Evolutionary conservation across 1,140 invertebrate genomes (phyloP).

Genomic region (Capitella teleta): DNA sequence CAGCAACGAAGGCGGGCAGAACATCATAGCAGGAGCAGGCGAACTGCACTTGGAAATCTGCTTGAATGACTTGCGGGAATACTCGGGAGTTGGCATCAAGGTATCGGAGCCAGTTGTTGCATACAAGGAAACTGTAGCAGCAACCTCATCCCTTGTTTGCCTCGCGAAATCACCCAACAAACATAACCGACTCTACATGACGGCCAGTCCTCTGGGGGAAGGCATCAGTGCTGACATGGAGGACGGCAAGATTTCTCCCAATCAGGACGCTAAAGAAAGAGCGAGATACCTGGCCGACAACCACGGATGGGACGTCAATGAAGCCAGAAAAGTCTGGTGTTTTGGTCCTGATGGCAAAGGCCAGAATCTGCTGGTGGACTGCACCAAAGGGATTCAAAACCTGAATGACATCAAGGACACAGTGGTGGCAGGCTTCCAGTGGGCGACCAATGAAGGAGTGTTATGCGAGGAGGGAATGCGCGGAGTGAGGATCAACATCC

Average conservation of each 20-base stretch:
- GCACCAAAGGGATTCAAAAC: conserved; percentile 96
- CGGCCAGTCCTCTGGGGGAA: conserved; percentile 86
- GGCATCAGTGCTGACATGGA: conserved; percentile 96
- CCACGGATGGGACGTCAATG: conserved; percentile 93
- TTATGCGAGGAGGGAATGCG: conserved; percentile 97
- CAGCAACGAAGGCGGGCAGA: conserved; percentile 93
- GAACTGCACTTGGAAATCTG: conserved; percentile 99
- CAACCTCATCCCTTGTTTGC: conserved; percentile 89
- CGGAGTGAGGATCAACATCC: conserved; percentile 94
- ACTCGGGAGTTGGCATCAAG: conserved; percentile 97
- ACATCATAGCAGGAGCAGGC: conserved; percentile 98
- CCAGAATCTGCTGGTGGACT: conserved; percentile 93
- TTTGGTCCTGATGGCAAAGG: conserved; percentile 98
- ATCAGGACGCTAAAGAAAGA: conserved; percentile 93
- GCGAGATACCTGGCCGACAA: conserved; percentile 87
- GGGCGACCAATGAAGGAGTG: conserved; percentile 98
- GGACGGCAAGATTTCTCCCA: conserved; percentile 80
- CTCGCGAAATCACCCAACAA: conserved; percentile 99
- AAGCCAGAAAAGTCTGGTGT: conserved; percentile 99
- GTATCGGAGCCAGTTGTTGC: conserved; percentile 99
- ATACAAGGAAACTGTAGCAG: conserved; percentile 90
- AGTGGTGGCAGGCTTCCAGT: conserved; percentile 98
- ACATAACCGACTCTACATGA: conserved; percentile 99
- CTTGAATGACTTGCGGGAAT: conserved; percentile 98
- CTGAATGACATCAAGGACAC: conserved; percentile 89